Conservation (phyloP, 2,888 invertebrate species). For the Athalia circularis region DNA sequence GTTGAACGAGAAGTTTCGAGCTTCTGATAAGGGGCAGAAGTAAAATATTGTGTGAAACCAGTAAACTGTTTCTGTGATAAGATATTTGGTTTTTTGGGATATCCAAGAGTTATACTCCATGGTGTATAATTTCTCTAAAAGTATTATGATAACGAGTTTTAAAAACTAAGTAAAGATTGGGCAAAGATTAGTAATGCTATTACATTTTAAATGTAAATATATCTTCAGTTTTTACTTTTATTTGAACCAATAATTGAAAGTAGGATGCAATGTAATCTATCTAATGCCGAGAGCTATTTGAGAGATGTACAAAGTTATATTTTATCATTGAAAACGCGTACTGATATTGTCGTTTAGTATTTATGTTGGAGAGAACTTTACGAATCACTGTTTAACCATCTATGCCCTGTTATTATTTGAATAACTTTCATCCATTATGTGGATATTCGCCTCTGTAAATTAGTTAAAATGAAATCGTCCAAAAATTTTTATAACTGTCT, state of each 20-base stretch:
- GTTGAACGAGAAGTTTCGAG: background rate
- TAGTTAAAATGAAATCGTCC: conserved; percentile 30
- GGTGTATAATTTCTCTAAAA: background rate
- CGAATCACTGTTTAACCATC: background rate
- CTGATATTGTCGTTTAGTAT: conserved; percentile 24
- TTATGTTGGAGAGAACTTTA: conserved; percentile 15
- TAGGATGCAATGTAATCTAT: conserved; percentile 12
- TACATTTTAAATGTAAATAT: conserved; percentile 8
- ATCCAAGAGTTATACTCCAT: conserved; percentile 3
- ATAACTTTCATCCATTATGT: background rate
- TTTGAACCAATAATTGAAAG: background rate
- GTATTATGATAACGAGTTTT: background rate
- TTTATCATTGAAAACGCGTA: conserved; percentile 15
- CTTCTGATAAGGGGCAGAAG: background rate
- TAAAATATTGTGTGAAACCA: background rate
- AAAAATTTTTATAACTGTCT: conserved; percentile 20
- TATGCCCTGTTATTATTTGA: background rate
- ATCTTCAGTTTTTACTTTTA: background rate
- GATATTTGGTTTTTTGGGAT: conserved; percentile 26
- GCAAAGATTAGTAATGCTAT: background rate
- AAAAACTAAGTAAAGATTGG: background rate
- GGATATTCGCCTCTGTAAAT: background rate
- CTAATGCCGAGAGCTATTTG: background rate
- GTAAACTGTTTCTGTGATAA: conserved; percentile 37
- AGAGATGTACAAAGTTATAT: conserved; percentile 14